These are phyloP conservation scores for Phragmatobia fuliginosa DNA, from an alignment of 2,888 invertebrate genomes.

Conservation along the genomic window DNA sequence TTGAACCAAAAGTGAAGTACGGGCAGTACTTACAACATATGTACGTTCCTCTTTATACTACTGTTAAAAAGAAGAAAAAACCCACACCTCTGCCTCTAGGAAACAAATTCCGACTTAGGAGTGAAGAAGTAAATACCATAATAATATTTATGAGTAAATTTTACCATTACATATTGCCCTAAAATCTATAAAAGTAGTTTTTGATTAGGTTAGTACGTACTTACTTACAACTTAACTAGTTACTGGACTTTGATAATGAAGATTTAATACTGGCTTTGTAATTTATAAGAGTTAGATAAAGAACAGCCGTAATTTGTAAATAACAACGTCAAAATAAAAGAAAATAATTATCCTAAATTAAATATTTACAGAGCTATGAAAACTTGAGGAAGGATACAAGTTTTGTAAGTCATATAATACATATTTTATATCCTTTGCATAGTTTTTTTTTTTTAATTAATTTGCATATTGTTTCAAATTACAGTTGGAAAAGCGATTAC, in stretches of 20 bases:
- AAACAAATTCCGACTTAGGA: constrained; percentile 69
- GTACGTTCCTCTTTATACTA: constrained; percentile 61
- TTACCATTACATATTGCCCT: too few species aligned
- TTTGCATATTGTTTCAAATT: neutral
- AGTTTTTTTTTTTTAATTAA: neutral
- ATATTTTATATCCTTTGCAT: neutral
- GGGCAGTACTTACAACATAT: constrained; percentile 72
- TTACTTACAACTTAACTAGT: too few species aligned
- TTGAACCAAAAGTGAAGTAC: constrained; percentile 64
- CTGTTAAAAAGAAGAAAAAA: constrained; percentile 46
- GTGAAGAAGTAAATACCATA: constrained; percentile 57
- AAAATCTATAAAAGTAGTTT: too few species aligned
- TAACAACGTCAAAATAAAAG: neutral
- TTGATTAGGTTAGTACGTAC: too few species aligned
- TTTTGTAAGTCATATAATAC: constrained; percentile 64
- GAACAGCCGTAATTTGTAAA: neutral
- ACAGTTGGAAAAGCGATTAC: constrained; percentile 71
- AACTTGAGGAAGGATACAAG: constrained; percentile 54
- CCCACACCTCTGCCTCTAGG: constrained; percentile 59
- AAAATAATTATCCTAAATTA: neutral
- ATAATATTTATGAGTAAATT: neutral
- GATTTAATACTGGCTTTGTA: neutral
- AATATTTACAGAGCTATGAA: constrained; percentile 74
- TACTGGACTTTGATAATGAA: neutral
- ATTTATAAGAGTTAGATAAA: neutral